Evolutionary conservation across 2,113 vertebrate genomes (phyloP).

Genomic region (Clarias macrocephalus): DNA sequence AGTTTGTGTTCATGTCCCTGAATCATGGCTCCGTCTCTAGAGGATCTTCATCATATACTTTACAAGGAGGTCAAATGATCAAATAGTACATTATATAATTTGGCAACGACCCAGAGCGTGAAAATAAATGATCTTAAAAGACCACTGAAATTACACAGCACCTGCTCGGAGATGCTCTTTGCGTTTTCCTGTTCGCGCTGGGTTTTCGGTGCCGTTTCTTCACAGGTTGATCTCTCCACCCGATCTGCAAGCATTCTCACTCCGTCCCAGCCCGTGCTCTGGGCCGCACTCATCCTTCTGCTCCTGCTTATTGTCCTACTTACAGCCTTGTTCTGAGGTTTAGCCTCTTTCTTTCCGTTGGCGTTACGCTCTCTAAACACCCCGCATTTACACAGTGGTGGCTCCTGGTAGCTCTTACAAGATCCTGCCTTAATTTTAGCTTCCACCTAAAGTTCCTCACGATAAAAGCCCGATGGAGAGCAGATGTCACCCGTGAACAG

Average conservation of each 20-base stretch:
- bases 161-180: background rate
- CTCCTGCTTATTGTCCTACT: background rate
- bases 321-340: background rate
- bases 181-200: background rate
- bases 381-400: background rate
- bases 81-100: background rate
- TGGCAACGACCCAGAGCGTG: background rate
- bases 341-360: background rate
- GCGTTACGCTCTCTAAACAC: background rate
- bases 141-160: background rate
- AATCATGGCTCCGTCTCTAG: background rate
- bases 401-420: background rate
- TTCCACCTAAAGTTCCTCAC: conserved; percentile 1
- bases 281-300: background rate
- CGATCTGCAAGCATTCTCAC: background rate
- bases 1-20: background rate
- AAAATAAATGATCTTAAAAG: background rate
- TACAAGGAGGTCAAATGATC: background rate
- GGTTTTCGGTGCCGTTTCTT: background rate
- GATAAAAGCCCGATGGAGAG: background rate
- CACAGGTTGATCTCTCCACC: conserved; percentile 12
- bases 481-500: background rate
- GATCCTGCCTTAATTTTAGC: background rate
- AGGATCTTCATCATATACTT: background rate
- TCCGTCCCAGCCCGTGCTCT: background rate